phyloP scores from a whole-genome alignment of 2,888 invertebrate species.

The Orchesella flavescens region DNA sequence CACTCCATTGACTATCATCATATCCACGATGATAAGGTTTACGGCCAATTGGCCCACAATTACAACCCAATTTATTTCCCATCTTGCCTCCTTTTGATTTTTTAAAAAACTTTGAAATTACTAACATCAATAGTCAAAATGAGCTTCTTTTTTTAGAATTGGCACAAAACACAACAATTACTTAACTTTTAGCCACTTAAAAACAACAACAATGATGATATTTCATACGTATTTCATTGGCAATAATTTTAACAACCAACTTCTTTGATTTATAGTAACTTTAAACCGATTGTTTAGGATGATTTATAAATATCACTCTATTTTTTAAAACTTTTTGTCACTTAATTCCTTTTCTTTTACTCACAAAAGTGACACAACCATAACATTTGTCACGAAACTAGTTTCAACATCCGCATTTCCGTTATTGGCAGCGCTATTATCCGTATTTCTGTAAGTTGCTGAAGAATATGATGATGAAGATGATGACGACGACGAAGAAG shows the following conservation, averaged over 20 bases:
- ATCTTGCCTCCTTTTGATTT: constrained; percentile 76
- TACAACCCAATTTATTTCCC: constrained; percentile 98
- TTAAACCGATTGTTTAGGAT: too few species aligned
- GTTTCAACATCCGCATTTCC: constrained; percentile 32
- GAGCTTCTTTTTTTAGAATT: constrained; percentile 24
- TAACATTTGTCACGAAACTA: constrained; percentile 56
- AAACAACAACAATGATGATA: constrained; percentile 9
- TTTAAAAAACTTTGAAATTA: constrained; percentile 1
- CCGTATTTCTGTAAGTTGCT: not conserved
- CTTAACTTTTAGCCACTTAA: not conserved
- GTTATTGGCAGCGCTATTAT: constrained; percentile 25
- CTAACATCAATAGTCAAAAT: constrained; percentile 17
- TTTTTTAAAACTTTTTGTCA: too few species aligned
- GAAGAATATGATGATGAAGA: not conserved
- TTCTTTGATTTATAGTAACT: not conserved
- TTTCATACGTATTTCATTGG: too few species aligned
- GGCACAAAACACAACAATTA: constrained; percentile 28
- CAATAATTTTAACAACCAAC: constrained; percentile 1
- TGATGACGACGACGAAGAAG: too few species aligned
- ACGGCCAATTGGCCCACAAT: constrained; percentile 96
- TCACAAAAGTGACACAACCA: constrained; percentile 56
- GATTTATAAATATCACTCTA: too few species aligned
- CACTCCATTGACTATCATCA: constrained; percentile 88
- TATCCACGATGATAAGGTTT: constrained; percentile 89
- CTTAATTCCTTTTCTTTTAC: too few species aligned